Base-by-base conservation (phyloP, 2,888 invertebrate species). In the Himalopsyche japonica region DNA sequence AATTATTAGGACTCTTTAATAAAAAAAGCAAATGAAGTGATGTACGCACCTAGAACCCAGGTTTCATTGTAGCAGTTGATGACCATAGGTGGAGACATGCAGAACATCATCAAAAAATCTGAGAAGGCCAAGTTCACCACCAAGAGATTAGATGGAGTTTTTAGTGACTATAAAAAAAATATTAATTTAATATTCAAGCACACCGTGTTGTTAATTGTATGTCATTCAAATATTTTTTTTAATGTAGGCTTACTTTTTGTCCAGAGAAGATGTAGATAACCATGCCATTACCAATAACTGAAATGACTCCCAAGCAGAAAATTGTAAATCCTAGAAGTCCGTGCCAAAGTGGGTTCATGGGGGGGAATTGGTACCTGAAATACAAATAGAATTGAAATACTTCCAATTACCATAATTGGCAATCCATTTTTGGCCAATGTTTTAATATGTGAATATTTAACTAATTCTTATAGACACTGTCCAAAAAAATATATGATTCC, bases 71-170 rank as follows among this genome's bases (percentile, higher is more conserved):
- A 97, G 90, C 97, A 97, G 90, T 95, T 97, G 87, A 96, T 93
- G 80, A 96, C 95, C 95, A 97, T 97, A 87, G 96, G 93, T 80
- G 96, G 96, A 88, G 95, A 94, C 96, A 96, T 96, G 88, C 92
- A 91, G 88, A 95, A 92, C 97, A 98, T 98, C 96, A 98, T 97
- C 87, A 95, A 93, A 89, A 98, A 96, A 90, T 98, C 97, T 83
- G 97, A 97, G 90, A 98, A 95, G 49, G 98, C 98, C 89, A 98
- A 93, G 91, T 98, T 98, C 86, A 98, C 95, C 85, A 98, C 96
- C 88, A 98, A 93, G 88, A 98, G 93, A 90, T 98, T 98, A 87
- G 98, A 97, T 79, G 98, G 98, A 49, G 98, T 97, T 88, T 97
- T 95, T 84, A 98, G 93, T 80, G 91, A 90, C 92, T 92, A 90